Conservation (phyloP, 2,888 invertebrate genomes). For the Heteromurus nitidus region DNA sequence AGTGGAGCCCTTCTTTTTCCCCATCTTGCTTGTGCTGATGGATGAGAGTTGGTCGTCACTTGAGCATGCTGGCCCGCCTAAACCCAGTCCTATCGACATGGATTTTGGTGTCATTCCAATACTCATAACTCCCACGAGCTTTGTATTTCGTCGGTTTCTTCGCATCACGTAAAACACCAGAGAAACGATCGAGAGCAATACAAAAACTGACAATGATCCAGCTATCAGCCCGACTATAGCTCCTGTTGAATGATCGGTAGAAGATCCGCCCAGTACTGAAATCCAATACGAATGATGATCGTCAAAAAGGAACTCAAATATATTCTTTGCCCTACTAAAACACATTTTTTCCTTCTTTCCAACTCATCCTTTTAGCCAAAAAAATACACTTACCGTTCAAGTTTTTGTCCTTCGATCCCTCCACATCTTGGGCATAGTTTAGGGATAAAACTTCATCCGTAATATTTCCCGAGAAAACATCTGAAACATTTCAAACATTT, state of each 20-base stretch:
- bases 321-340: no score
- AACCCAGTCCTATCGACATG: conserved; percentile 69
- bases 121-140: conserved; percentile 76
- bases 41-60: conserved; percentile 65
- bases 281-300: conserved; percentile 23
- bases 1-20: conserved; percentile 45
- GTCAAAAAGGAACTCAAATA: background rate
- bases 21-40: conserved; percentile 47
- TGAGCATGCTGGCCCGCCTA: conserved; percentile 64
- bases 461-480: conserved; percentile 76
- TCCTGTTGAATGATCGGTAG: conserved; percentile 79
- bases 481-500: conserved; percentile 55
- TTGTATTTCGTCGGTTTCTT: conserved; percentile 80
- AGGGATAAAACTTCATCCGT: conserved; percentile 80
- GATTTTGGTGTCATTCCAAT: conserved; percentile 73
- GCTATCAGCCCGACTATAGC: conserved; percentile 82
- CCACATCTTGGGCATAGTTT: conserved; percentile 79
- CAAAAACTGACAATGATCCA: conserved; percentile 82
- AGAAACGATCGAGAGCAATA: conserved; percentile 80
- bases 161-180: conserved; percentile 82
- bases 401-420: conserved; percentile 54
- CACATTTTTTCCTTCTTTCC: no score
- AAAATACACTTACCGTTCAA: conserved; percentile 35
- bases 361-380: background rate
- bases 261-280: conserved; percentile 63